A percentile compares a stretch with the other conserved stretches of the same genome.
These are phyloP conservation scores for Lepidocyrtinus sp. DNA, from an alignment of 2,888 invertebrate species.

Conservation along the genomic window DNA sequence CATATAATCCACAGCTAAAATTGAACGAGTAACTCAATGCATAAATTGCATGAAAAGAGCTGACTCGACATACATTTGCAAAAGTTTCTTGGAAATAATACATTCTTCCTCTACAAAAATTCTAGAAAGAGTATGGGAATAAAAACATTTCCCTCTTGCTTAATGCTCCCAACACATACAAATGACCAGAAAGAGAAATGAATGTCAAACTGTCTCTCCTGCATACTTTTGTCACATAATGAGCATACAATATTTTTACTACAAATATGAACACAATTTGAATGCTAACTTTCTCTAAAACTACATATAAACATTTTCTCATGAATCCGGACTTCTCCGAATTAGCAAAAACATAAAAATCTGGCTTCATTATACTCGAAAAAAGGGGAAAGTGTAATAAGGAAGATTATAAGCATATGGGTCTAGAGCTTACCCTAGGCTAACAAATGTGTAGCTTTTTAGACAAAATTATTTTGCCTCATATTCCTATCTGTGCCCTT, in stretches of 20 bases:
- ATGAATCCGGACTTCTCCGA: slow-evolving; percentile 52
- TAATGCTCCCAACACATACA: neutral
- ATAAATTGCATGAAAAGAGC: too few species aligned
- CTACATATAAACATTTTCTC: slow-evolving; percentile 16
- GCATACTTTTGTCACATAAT: too few species aligned
- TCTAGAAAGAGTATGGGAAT: neutral
- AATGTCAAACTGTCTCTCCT: neutral
- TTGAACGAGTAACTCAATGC: too few species aligned
- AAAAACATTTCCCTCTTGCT: neutral
- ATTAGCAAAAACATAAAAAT: slow-evolving; percentile 50
- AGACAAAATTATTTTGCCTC: slow-evolving; percentile 13
- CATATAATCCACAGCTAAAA: too few species aligned
- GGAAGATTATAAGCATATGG: slow-evolving; percentile 3
- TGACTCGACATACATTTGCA: too few species aligned
- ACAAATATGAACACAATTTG: too few species aligned
- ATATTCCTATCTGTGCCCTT: neutral
- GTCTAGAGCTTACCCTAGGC: neutral
- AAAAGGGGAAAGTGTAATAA: neutral
- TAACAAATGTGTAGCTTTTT: slow-evolving; percentile 19
- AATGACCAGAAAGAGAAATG: neutral
- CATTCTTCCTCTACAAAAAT: too few species aligned
- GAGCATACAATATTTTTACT: too few species aligned
- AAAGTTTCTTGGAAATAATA: too few species aligned
- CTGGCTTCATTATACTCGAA: slow-evolving; percentile 21
- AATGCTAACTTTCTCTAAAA: too few species aligned